Evolutionary conservation across 2,113 vertebrate species (phyloP).

Genomic region (Apistogramma diplotaenia): DNA sequence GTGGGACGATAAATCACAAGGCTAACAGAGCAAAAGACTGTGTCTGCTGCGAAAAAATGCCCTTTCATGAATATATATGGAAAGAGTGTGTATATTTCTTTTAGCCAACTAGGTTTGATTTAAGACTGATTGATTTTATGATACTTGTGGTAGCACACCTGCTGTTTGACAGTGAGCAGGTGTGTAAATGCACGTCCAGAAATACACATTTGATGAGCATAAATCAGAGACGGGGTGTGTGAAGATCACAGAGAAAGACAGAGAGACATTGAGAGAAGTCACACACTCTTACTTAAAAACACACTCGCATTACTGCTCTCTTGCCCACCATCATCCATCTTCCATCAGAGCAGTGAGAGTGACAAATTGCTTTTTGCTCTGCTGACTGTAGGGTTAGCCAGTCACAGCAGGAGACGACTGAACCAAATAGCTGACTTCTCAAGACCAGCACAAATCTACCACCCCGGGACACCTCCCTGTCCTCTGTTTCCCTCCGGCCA

Average conservation of each 20-base stretch:
- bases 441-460: not conserved
- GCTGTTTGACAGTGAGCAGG: not conserved
- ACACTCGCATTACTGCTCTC: constrained; percentile 40
- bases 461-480: not conserved
- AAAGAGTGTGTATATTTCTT: constrained; percentile 15
- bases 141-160: not conserved
- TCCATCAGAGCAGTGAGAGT: constrained; percentile 28
- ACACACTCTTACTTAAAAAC: constrained; percentile 17
- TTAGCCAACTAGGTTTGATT: constrained; percentile 29
- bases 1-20: constrained; percentile 50
- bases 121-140: constrained; percentile 45
- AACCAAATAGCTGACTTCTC: constrained; percentile 34
- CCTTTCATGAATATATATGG: constrained; percentile 65
- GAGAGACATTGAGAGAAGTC: not conserved
- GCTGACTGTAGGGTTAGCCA: constrained; percentile 33
- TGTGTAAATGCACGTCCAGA: not conserved
- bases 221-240: not conserved
- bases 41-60: constrained; percentile 34
- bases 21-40: constrained; percentile 46
- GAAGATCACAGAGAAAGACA: not conserved
- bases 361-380: constrained; percentile 41
- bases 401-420: constrained; percentile 15
- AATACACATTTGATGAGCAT: constrained; percentile 16
- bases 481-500: not conserved
- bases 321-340: constrained; percentile 56